phyloP scores from a whole-genome alignment of 1,140 invertebrate species.

The Plectrocnemia conspersa region DNA sequence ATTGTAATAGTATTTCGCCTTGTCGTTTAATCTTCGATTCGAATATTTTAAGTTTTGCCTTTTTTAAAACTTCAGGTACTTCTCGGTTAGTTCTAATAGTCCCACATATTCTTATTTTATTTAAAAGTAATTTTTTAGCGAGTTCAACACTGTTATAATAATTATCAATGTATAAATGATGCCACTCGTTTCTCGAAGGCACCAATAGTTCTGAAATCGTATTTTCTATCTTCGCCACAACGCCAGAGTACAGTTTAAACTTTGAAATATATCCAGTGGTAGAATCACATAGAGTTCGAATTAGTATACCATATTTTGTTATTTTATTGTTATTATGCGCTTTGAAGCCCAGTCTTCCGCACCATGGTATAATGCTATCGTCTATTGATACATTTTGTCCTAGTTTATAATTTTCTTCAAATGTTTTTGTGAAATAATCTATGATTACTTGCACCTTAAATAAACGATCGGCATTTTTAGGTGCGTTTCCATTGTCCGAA shows the following conservation, averaged over 20 bases:
- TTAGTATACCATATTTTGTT: constrained; percentile 33
- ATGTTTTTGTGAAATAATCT: constrained; percentile 28
- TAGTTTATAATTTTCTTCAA: constrained; percentile 32
- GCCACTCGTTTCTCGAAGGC: constrained; percentile 3
- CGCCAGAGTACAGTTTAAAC: constrained; percentile 29
- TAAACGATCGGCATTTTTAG: constrained; percentile 18
- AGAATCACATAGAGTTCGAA: constrained; percentile 33
- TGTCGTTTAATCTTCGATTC: constrained; percentile 28
- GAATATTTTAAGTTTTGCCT: constrained; percentile 26
- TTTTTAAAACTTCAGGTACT: constrained; percentile 27
- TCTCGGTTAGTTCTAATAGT: constrained; percentile 32
- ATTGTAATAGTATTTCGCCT: constrained; percentile 27
- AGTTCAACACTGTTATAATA: constrained; percentile 32
- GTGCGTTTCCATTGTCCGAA: constrained; percentile 30
- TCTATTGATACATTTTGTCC: constrained; percentile 33
- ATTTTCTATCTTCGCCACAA: constrained; percentile 23
- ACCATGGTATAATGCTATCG: constrained; percentile 32
- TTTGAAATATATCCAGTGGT: constrained; percentile 32
- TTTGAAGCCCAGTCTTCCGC: constrained; percentile 29
- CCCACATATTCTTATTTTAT: constrained; percentile 30
- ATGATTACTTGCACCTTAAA: constrained; percentile 27
- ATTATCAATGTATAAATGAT: constrained; percentile 19
- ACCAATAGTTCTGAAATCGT: constrained; percentile 26
- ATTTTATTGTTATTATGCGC: constrained; percentile 33
- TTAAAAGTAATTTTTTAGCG: constrained; percentile 16